Base-by-base conservation (phyloP, 2,113 vertebrate genomes). In the Machaerirhynchus nigripectus region DNA sequence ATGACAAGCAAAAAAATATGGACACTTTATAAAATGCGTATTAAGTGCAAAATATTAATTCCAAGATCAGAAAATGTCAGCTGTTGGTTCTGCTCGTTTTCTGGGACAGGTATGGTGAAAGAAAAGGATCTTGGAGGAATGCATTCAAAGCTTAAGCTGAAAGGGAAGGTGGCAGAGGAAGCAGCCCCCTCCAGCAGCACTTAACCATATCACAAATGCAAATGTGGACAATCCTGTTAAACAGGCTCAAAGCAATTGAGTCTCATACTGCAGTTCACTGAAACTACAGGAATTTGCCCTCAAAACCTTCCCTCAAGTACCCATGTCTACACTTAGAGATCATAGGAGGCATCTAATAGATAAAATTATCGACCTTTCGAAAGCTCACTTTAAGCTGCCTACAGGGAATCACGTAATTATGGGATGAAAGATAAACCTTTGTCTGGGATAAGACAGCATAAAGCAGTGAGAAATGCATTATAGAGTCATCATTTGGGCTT, bases 231-330 rank as follows among this genome's bases (percentile, higher is more conserved):
- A 75, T 84, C 89, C 89, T 81, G 95, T 84, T 70, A 18, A 89
- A 78, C 90, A 75, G 42, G 89, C 89, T 76, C 77, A 31, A 31
- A 82, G 76, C 73, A 33, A 10, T 49, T 56, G 26, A 55, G 3
- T 24, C 35, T 73, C 1, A 0, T 3, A 17, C 9, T 33, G 30
- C 44, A 90, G 47, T 69, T 84, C 23, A 40, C 68, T 69, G 20
- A 92, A 92, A 70, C 68, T 70, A 30, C 5, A 84, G 83, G 80
- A 93, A 95, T 95, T 80, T 87, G 80, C 96, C 94, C 94, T 80
- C 35, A 2, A 70, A 93, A 70, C 91, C 75, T 88, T 6, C 74
- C 56, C 60, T 70, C 64, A 33, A 42, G 90, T 70, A 91, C 50
- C 37, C 17, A 19, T 63, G 39, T 59, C 88, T 93, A 17, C 63